A percentile compares a stretch with the other conserved stretches of the same genome.
phyloP scores from a whole-genome alignment of 2,888 invertebrate genomes.

The Alitta virens region DNA sequence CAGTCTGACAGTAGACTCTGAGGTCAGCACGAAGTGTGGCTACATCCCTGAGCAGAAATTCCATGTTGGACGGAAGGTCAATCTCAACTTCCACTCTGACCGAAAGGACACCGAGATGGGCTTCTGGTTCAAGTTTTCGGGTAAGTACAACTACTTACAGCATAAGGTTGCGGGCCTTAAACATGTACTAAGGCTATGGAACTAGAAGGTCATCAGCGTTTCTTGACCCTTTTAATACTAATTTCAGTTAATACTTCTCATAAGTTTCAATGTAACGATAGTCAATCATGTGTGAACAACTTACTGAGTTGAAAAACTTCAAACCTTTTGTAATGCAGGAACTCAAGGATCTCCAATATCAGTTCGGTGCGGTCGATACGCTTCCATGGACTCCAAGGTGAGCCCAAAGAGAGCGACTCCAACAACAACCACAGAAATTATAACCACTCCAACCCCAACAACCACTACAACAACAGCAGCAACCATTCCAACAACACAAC shows the following conservation, averaged over 20 bases:
- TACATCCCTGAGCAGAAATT: conserved; percentile 22
- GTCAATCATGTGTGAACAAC: no score
- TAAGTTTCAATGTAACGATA: no score
- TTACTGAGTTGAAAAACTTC: no score
- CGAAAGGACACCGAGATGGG: conserved; percentile 24
- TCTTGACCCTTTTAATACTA: no score
- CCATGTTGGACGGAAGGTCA: conserved; percentile 8
- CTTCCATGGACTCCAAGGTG: conserved; percentile 1
- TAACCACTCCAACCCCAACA: background rate
- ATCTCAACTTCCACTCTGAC: conserved; percentile 22
- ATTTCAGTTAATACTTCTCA: no score
- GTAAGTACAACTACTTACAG: no score
- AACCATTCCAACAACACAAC: background rate
- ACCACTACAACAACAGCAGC: background rate
- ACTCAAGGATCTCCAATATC: conserved; percentile 6
- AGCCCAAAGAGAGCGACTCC: background rate
- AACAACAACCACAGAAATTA: background rate
- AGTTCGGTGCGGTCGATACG: conserved; percentile 15
- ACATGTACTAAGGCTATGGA: no score
- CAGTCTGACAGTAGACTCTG: conserved; percentile 9
- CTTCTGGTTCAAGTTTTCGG: conserved; percentile 23
- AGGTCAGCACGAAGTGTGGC: conserved; percentile 14
- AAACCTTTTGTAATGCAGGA: no score
- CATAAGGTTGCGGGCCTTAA: no score
- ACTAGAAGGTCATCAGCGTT: no score